Evolutionary conservation across 2,888 invertebrate species (phyloP).

Genomic region (Dasysyrphus albostriatus): DNA sequence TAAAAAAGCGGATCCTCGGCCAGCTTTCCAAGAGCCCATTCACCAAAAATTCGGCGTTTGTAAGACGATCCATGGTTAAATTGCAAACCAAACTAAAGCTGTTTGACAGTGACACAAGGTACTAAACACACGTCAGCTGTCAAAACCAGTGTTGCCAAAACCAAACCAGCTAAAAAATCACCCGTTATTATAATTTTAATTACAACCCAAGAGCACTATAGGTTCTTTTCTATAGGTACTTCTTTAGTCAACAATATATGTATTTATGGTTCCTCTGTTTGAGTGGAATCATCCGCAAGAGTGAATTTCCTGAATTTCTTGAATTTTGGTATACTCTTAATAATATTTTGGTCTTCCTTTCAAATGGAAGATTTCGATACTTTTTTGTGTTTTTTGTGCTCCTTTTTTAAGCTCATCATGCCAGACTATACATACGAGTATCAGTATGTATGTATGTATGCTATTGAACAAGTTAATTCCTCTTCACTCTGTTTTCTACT

Average conservation of each 20-base stretch:
- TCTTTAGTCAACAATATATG: constrained; percentile 20
- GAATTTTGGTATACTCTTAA: neutral
- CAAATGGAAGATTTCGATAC: neutral
- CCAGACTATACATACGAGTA: constrained; percentile 3
- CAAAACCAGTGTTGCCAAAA: no score
- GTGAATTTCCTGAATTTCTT: constrained; percentile 38
- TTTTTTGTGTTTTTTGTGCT: neutral
- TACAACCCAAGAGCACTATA: neutral
- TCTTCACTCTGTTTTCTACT: constrained; percentile 41
- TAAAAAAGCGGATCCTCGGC: no score
- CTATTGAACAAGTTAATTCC: constrained; percentile 55
- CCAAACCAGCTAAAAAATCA: no score
- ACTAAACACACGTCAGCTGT: no score
- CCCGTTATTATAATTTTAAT: neutral
- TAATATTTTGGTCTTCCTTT: neutral
- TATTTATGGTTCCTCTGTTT: constrained; percentile 6
- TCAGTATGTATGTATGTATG: no score
- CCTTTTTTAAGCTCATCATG: neutral
- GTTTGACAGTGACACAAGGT: no score
- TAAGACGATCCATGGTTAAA: no score
- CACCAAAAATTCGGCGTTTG: no score
- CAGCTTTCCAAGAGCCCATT: no score
- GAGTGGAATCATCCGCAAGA: constrained; percentile 27
- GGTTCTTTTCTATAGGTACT: no score
- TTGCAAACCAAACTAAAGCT: no score